Evolutionary conservation across 2,113 vertebrate genomes (phyloP).

Genomic region (Rostratula benghalensis): DNA sequence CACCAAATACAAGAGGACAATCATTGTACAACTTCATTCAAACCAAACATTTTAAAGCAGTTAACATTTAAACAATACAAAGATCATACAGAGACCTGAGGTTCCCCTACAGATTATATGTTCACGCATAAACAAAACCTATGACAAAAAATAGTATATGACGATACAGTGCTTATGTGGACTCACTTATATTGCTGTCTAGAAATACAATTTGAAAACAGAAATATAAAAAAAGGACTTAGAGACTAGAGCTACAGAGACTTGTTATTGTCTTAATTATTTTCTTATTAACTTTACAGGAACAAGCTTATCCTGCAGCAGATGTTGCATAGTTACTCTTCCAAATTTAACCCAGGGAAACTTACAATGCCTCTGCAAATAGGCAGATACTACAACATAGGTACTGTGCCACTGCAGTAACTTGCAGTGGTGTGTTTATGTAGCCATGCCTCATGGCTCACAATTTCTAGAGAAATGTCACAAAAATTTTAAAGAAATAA

Average conservation of each 20-base stretch:
- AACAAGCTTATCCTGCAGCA: neutral
- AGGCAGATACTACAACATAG: neutral
- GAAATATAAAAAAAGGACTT: neutral
- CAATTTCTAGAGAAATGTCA: too few relatives aligned
- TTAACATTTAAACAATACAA: neutral
- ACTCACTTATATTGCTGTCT: neutral
- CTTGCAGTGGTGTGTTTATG: neutral
- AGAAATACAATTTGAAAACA: neutral
- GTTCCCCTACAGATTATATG: neutral
- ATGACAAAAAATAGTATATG: neutral
- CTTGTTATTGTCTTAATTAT: neutral
- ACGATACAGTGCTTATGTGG: neutral
- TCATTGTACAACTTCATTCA: neutral
- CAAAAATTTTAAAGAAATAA: too few relatives aligned
- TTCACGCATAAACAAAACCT: neutral
- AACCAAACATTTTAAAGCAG: neutral
- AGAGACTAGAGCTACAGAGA: neutral
- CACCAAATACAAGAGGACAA: neutral
- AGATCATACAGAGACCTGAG: neutral
- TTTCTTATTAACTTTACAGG: neutral
- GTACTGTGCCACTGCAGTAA: neutral
- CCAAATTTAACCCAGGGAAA: neutral
- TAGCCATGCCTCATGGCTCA: neutral
- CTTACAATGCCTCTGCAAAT: neutral
- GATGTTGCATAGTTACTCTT: neutral